These are phyloP conservation scores for Lutjanus argentimaculatus DNA, from an alignment of 2,797 vertebrate genomes.

Conservation along the genomic window DNA sequence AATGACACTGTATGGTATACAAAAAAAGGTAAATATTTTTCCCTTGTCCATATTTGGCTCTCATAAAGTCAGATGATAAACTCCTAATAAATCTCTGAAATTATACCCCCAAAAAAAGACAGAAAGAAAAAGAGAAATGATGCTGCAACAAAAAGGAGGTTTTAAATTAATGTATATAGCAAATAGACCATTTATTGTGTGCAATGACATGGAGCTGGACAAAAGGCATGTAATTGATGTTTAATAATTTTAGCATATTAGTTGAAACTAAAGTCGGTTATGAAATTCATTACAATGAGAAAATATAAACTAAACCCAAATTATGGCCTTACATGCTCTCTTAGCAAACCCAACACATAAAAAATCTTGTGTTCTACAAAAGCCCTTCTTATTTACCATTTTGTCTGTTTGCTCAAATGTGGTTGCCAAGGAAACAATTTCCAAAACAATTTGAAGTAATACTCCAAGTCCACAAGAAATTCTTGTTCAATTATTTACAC, in stretches of 20 bases:
- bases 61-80: background rate
- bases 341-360: background rate
- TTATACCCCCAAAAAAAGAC: background rate
- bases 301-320: conserved; percentile 17
- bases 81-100: background rate
- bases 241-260: conserved; percentile 19
- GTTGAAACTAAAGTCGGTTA: conserved; percentile 8
- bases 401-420: background rate
- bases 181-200: conserved; percentile 8
- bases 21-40: no score
- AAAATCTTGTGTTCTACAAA: background rate
- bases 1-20: no score
- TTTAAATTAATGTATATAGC: background rate
- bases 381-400: background rate
- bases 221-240: conserved; percentile 22
- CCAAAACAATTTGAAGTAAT: background rate
- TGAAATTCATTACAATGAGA: conserved; percentile 13
- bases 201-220: background rate
- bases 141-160: background rate
- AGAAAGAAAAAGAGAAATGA: background rate
- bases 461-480: background rate
- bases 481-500: background rate
- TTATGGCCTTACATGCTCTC: background rate
- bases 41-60: no score
- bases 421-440: background rate